These are phyloP conservation scores for Laterallus jamaicensis DNA, from an alignment of 2,113 vertebrate genomes.

Conservation along the genomic window DNA sequence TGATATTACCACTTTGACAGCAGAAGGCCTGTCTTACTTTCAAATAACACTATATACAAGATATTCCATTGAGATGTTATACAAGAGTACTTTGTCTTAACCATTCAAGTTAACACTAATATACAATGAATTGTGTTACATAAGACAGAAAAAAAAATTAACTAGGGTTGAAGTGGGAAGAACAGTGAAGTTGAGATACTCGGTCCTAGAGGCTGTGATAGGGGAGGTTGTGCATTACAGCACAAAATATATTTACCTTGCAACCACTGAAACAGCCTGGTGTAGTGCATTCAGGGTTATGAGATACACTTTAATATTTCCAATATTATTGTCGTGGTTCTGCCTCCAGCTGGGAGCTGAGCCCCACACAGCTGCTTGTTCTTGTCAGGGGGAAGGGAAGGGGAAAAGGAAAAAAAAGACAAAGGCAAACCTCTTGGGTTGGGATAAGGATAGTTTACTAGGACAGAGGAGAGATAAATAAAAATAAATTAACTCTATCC, in stretches of 20 bases:
- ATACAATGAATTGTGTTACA: background rate
- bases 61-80: background rate
- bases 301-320: background rate
- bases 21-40: background rate
- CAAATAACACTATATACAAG: background rate
- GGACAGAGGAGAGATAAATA: too few species aligned
- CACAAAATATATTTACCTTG: background rate
- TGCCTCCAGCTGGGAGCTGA: too few species aligned
- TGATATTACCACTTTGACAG: background rate
- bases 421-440: too few species aligned
- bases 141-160: background rate
- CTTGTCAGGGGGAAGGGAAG: too few species aligned
- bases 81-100: background rate
- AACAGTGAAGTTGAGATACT: background rate
- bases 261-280: background rate
- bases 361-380: too few species aligned
- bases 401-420: too few species aligned
- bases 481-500: too few species aligned
- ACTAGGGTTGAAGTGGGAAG: background rate
- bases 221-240: background rate
- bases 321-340: background rate
- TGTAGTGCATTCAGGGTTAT: background rate
- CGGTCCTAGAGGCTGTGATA: background rate
- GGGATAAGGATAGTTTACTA: too few species aligned
- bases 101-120: background rate